Evolutionary conservation across 2,797 vertebrate genomes (phyloP).

Genomic region (Sebastes paucispinis): DNA sequence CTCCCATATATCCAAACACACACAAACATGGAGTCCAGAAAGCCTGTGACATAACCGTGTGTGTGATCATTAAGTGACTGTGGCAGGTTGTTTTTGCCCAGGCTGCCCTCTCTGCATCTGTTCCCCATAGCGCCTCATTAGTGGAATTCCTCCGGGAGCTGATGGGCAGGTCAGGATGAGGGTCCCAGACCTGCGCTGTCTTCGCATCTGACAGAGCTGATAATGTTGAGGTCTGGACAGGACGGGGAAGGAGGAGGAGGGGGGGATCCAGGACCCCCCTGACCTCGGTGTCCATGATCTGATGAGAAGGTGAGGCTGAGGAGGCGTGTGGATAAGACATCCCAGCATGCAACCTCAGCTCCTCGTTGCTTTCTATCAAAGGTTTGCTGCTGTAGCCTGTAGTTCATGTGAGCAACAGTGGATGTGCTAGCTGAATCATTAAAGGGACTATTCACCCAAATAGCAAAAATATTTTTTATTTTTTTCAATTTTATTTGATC

Average conservation of each 20-base stretch:
- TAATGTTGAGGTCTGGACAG: slow-evolving; percentile 71
- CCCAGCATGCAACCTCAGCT: slow-evolving; percentile 24
- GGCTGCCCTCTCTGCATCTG: slow-evolving; percentile 75
- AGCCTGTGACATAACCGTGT: slow-evolving; percentile 76
- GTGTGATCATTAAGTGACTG: slow-evolving; percentile 72
- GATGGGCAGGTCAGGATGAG: slow-evolving; percentile 72
- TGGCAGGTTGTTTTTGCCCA: slow-evolving; percentile 79
- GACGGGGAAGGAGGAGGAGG: slow-evolving; percentile 7
- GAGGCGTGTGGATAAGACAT: slow-evolving; percentile 14
- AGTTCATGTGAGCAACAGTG: not conserved
- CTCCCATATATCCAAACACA: slow-evolving; percentile 57
- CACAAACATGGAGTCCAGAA: slow-evolving; percentile 68
- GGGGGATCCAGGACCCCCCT: slow-evolving; percentile 40
- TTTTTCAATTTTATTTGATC: not conserved
- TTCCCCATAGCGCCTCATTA: slow-evolving; percentile 79
- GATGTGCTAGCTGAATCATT: not conserved
- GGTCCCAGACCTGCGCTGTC: slow-evolving; percentile 69
- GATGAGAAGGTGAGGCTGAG: slow-evolving; percentile 45
- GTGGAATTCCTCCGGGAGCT: slow-evolving; percentile 71
- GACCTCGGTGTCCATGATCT: slow-evolving; percentile 57
- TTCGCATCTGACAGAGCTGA: slow-evolving; percentile 77
- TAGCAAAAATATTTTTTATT: not conserved
- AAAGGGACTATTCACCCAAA: not conserved
- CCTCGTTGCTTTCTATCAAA: not conserved
- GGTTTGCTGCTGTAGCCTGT: not conserved